Evolutionary conservation across 2,113 vertebrate genomes (phyloP).

Genomic region (Natator depressus): DNA sequence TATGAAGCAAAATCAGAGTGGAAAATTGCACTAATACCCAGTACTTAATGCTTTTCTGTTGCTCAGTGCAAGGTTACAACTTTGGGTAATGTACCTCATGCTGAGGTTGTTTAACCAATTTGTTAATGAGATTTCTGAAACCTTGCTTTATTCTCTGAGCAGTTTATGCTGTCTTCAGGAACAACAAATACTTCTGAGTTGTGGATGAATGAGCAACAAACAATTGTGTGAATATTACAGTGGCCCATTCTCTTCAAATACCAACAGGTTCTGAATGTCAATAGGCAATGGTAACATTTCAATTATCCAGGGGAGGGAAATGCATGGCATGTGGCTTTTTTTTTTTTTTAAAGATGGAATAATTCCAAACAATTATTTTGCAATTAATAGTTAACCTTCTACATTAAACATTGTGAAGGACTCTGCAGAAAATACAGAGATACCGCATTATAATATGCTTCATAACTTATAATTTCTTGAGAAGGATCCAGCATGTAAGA

Average conservation of each 20-base stretch:
- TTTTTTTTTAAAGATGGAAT: constrained; percentile 6
- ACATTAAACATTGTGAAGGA: constrained; percentile 37
- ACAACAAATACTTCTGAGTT: neutral
- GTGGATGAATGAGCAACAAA: neutral
- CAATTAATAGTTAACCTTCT: constrained; percentile 56
- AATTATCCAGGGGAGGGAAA: neutral
- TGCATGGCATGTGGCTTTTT: neutral
- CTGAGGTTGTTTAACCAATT: neutral
- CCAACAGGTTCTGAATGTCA: neutral
- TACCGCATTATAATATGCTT: constrained; percentile 37
- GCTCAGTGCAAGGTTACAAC: neutral
- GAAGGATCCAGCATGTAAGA: constrained; percentile 48
- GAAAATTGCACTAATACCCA: neutral
- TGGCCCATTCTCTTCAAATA: neutral
- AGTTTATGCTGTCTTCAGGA: neutral
- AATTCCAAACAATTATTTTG: constrained; percentile 59
- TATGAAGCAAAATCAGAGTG: neutral
- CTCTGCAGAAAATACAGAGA: constrained; percentile 27
- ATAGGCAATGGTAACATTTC: neutral
- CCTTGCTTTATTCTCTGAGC: neutral
- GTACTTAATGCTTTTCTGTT: neutral
- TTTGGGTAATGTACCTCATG: neutral
- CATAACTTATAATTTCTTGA: constrained; percentile 65
- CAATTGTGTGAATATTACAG: neutral
- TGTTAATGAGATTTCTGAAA: constrained; percentile 15